Evolutionary conservation across 2,888 invertebrate genomes (phyloP).

Genomic region (Platycheirus rosarum): DNA sequence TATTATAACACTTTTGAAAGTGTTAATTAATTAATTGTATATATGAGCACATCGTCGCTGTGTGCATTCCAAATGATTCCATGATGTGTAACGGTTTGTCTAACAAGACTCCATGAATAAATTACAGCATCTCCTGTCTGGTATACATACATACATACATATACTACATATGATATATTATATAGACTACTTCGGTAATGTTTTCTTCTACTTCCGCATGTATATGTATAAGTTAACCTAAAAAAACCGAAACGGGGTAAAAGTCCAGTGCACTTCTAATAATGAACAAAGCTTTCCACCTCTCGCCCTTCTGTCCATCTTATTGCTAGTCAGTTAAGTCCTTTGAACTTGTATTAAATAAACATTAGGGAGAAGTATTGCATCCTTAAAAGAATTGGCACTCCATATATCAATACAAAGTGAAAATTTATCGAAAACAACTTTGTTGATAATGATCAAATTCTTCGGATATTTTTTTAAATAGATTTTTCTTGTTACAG

Average conservation of each 20-base stretch:
- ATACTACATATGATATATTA: too few species aligned
- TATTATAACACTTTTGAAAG: constrained; percentile 48
- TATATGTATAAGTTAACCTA: too few species aligned
- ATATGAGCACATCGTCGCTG: constrained; percentile 3
- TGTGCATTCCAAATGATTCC: too few species aligned
- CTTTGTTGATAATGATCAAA: too few species aligned
- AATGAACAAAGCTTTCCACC: constrained; percentile 42
- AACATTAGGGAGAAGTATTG: not conserved
- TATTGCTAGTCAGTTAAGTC: not conserved
- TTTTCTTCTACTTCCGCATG: too few species aligned
- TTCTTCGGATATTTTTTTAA: too few species aligned
- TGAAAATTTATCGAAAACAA: too few species aligned
- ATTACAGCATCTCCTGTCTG: constrained; percentile 10
- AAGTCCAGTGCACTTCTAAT: constrained; percentile 50
- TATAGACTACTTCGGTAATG: too few species aligned
- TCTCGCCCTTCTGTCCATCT: not conserved
- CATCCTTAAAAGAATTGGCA: not conserved
- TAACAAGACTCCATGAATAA: constrained; percentile 55
- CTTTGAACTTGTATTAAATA: not conserved
- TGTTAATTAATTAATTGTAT: constrained; percentile 64
- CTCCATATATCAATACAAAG: too few species aligned
- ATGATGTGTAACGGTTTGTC: constrained; percentile 29
- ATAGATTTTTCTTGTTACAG: too few species aligned
- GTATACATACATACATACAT: not conserved
- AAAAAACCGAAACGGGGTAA: constrained; percentile 4